Percentiles rank a stretch among this genome's conserved stretches.
phyloP scores from a whole-genome alignment of 1,140 invertebrate genomes.

The Nasonia vitripennis region DNA sequence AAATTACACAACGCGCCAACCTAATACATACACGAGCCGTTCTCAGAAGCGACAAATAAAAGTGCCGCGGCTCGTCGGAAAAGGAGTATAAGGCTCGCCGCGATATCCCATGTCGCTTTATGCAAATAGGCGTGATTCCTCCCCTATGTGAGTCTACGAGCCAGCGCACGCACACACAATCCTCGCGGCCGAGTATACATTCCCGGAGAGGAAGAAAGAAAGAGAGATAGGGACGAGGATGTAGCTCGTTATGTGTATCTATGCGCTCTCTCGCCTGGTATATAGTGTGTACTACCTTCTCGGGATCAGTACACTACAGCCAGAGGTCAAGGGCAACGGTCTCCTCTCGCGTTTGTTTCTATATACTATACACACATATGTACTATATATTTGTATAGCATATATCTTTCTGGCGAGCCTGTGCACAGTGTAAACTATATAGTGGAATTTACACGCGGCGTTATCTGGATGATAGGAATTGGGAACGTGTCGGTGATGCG shows the following conservation, averaged over 20 bases:
- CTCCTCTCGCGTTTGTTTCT: neutral
- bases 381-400: neutral
- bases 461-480: neutral
- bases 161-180: neutral
- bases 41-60: neutral
- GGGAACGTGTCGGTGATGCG: neutral
- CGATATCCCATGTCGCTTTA: neutral
- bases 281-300: neutral
- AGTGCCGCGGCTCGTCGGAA: neutral
- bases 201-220: neutral
- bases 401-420: neutral
- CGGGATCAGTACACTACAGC: neutral
- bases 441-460: neutral
- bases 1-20: no score
- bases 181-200: no score
- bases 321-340: slow-evolving; percentile 4
- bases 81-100: neutral
- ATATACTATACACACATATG: neutral
- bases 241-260: neutral
- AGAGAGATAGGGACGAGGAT: neutral
- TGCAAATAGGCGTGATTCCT: neutral
- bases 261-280: neutral
- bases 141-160: neutral
- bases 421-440: neutral
- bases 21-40: no score